Conservation (phyloP, 2,113 vertebrate species). For the Todiramphus chloris region DNA sequence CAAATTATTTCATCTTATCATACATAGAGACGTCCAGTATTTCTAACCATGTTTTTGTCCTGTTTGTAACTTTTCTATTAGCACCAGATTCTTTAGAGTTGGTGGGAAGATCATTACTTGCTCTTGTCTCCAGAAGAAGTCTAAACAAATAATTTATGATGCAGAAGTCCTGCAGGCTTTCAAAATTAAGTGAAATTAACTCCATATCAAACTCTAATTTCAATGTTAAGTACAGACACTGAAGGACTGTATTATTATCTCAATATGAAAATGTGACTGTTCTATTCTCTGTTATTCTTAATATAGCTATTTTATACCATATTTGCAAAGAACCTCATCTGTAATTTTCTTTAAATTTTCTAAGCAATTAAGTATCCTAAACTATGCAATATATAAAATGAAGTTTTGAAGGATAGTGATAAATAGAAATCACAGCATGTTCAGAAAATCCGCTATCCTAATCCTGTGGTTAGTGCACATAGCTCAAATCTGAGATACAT, state of each 20-base stretch:
- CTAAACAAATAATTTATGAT: not conserved
- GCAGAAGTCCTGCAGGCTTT: not conserved
- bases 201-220: not conserved
- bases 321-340: not conserved
- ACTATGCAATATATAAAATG: not conserved
- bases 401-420: not conserved
- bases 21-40: not conserved
- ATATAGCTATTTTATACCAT: not conserved
- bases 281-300: not conserved
- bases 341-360: not conserved
- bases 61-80: not conserved
- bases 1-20: not conserved
- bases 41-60: not conserved
- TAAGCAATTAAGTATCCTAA: not conserved
- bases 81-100: not conserved
- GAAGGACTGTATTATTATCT: not conserved
- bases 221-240: not conserved
- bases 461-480: not conserved
- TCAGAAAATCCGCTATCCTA: not conserved
- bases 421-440: not conserved
- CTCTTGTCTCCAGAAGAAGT: not conserved
- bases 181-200: not conserved
- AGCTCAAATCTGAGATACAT: not conserved
- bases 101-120: not conserved
- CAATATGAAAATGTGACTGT: not conserved